Conservation (phyloP, 2,797 vertebrate genomes). For the Gadopsis bispinosus region DNA sequence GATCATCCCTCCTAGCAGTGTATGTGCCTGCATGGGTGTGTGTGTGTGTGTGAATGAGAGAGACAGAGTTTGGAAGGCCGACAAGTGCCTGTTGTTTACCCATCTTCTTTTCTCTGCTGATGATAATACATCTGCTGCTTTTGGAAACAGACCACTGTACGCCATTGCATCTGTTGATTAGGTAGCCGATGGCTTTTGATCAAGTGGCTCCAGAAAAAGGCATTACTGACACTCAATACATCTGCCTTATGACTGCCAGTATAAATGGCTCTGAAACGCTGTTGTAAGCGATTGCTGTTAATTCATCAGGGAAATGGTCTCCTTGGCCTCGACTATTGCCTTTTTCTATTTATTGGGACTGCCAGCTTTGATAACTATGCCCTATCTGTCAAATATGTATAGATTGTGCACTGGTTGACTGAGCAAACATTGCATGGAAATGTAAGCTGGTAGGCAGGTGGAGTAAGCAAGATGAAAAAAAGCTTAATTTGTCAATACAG, state of each 20-base stretch:
- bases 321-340: conserved; percentile 61
- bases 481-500: conserved; percentile 57
- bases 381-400: conserved; percentile 76
- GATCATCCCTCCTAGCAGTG: conserved; percentile 42
- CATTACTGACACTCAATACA: conserved; percentile 62
- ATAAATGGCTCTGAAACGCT: conserved; percentile 67
- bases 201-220: conserved; percentile 55
- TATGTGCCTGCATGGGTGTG: not conserved
- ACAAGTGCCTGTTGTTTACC: conserved; percentile 52
- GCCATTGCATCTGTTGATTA: conserved; percentile 72
- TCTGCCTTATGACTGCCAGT: conserved; percentile 67
- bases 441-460: conserved; percentile 63
- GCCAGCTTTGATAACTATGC: conserved; percentile 78
- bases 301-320: conserved; percentile 80
- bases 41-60: not conserved
- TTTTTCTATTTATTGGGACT: conserved; percentile 82
- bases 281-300: conserved; percentile 66
- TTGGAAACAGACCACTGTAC: conserved; percentile 50
- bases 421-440: conserved; percentile 54
- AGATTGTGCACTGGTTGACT: conserved; percentile 55
- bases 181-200: conserved; percentile 70
- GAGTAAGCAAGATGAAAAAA: conserved; percentile 27
- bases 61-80: not conserved
- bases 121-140: conserved; percentile 62
- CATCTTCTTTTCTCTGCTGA: conserved; percentile 51